A percentile compares a stretch with the other conserved stretches of the same genome.
Evolutionary conservation across 2,888 invertebrate species (phyloP).

Genomic region (Oscheius myriophilus): DNA sequence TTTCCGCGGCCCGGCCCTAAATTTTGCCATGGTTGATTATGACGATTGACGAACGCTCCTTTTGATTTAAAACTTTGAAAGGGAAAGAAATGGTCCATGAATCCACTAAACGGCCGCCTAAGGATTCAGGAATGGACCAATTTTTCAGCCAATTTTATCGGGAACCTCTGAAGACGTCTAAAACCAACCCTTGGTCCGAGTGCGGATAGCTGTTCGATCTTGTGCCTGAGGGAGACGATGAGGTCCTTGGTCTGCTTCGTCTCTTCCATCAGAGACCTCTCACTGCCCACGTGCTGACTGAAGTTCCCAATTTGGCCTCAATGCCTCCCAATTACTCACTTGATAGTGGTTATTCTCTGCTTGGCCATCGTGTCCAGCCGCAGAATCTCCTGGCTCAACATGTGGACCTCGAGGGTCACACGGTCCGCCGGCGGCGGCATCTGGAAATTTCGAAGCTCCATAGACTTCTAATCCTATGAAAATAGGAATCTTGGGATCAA

Average conservation of each 20-base stretch:
- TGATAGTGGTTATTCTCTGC: slow-evolving; percentile 31
- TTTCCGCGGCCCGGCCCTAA: too few species aligned
- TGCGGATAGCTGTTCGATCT: slow-evolving; percentile 18
- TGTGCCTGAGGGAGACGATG: slow-evolving; percentile 12
- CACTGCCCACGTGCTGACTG: slow-evolving; percentile 21
- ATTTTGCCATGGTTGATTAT: too few species aligned
- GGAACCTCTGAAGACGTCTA: neutral
- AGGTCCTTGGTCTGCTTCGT: slow-evolving; percentile 21
- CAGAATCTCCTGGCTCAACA: slow-evolving; percentile 41
- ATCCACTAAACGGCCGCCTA: too few species aligned
- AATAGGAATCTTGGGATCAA: too few species aligned
- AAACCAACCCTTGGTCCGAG: slow-evolving; percentile 16
- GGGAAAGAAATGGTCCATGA: too few species aligned
- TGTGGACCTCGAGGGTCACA: slow-evolving; percentile 25
- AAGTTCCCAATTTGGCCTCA: too few species aligned
- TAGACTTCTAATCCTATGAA: too few species aligned
- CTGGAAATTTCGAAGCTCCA: too few species aligned
- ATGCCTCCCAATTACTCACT: too few species aligned
- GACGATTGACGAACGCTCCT: too few species aligned
- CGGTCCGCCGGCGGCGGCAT: slow-evolving; percentile 26
- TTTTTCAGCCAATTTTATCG: slow-evolving; percentile 8
- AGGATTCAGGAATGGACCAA: too few species aligned
- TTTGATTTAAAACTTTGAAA: too few species aligned
- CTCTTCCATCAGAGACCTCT: slow-evolving; percentile 29
- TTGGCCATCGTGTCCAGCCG: slow-evolving; percentile 42